Evolutionary conservation across 2,888 invertebrate species (phyloP).

Genomic region (Cremastinae sp.): DNA sequence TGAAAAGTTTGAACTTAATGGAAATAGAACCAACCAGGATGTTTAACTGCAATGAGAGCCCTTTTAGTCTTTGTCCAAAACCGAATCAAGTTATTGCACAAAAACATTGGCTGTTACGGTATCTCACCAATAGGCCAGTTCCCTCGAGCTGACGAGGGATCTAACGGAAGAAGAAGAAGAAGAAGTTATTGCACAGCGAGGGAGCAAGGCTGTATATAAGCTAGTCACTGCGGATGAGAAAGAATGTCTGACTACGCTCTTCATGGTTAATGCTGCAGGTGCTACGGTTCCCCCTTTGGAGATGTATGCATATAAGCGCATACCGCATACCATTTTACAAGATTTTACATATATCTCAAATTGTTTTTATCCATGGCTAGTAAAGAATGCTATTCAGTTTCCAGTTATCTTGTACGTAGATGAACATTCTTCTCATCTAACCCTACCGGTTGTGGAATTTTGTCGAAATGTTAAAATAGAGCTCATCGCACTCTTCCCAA

Average conservation of each 20-base stretch:
- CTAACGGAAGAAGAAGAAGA: no score
- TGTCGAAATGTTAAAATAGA: slow-evolving; percentile 72
- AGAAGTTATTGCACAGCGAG: slow-evolving; percentile 62
- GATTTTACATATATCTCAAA: slow-evolving; percentile 73
- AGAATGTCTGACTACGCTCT: slow-evolving; percentile 55
- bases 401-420: slow-evolving; percentile 76
- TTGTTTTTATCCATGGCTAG: slow-evolving; percentile 73
- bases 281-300: slow-evolving; percentile 55
- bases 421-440: slow-evolving; percentile 75
- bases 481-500: slow-evolving; percentile 71
- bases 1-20: slow-evolving; percentile 37
- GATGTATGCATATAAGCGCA: slow-evolving; percentile 50
- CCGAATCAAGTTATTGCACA: slow-evolving; percentile 65
- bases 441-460: slow-evolving; percentile 72
- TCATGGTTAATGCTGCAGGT: slow-evolving; percentile 57
- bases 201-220: slow-evolving; percentile 63
- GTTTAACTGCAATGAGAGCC: slow-evolving; percentile 69
- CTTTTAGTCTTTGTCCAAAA: slow-evolving; percentile 65
- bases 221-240: slow-evolving; percentile 61
- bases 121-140: no score
- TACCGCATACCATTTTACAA: slow-evolving; percentile 22
- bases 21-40: slow-evolving; percentile 61
- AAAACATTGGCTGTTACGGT: no score
- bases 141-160: no score
- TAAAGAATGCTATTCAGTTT: slow-evolving; percentile 67